phyloP scores from a whole-genome alignment of 2,113 vertebrate species.

The Podocnemis expansa region DNA sequence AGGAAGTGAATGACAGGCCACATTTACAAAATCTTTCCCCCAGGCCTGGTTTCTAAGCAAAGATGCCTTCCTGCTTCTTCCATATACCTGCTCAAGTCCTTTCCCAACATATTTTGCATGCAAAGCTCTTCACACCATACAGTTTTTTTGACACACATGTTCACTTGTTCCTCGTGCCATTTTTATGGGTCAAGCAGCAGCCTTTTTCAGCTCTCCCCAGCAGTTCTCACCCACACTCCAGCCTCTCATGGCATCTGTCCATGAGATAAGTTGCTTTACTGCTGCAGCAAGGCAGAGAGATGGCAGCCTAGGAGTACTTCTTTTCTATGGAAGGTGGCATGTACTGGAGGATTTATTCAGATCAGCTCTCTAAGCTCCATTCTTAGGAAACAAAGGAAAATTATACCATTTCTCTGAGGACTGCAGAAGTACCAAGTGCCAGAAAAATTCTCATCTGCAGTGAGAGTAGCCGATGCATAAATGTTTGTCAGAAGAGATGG shows the following conservation, averaged over 20 bases:
- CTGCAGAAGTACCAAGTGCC: background rate
- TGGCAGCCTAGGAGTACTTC: background rate
- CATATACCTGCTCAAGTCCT: background rate
- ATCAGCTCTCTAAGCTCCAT: background rate
- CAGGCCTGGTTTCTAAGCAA: background rate
- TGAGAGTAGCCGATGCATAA: background rate
- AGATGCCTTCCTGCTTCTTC: background rate
- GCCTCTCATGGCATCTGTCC: accelerated
- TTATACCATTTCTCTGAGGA: conserved; percentile 2
- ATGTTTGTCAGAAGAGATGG: conserved; percentile 18
- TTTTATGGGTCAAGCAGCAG: background rate
- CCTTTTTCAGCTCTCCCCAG: background rate
- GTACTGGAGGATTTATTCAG: background rate
- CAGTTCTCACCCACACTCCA: background rate
- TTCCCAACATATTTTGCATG: background rate
- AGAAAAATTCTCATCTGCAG: background rate
- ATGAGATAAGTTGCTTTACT: background rate
- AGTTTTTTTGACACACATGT: background rate
- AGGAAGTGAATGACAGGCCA: background rate
- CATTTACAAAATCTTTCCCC: background rate
- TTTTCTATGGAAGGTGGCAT: background rate
- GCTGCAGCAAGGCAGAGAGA: accelerated
- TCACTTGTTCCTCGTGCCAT: background rate
- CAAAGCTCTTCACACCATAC: background rate
- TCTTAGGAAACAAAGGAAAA: conserved; percentile 23